Conservation (phyloP, 2,113 vertebrate genomes). For the Pygoscelis adeliae region DNA sequence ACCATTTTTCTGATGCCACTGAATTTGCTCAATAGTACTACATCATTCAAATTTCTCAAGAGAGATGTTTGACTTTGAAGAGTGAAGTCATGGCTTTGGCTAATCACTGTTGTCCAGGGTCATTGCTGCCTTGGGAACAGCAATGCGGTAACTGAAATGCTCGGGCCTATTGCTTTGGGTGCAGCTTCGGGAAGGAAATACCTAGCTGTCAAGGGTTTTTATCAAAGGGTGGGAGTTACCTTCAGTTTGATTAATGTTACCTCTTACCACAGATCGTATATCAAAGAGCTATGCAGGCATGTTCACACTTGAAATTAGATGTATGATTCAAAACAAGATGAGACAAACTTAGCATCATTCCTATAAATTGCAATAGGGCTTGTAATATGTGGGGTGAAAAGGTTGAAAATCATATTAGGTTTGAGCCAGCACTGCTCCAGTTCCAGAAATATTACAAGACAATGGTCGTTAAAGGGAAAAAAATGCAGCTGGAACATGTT, state of each 20-base stretch:
- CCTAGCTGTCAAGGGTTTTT: constrained; percentile 23
- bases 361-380: background rate
- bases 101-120: constrained; percentile 17
- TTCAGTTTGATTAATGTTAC: constrained; percentile 49
- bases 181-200: constrained; percentile 27
- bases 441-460: constrained; percentile 31
- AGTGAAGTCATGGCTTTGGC: constrained; percentile 42
- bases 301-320: constrained; percentile 26
- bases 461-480: background rate
- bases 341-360: constrained; percentile 19
- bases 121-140: background rate
- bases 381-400: constrained; percentile 20
- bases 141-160: background rate
- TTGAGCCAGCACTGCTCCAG: background rate
- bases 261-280: constrained; percentile 17
- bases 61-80: constrained; percentile 8
- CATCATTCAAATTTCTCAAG: constrained; percentile 1
- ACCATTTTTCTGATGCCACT: background rate
- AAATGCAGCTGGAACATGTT: constrained; percentile 25
- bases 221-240: constrained; percentile 12
- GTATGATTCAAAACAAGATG: constrained; percentile 26
- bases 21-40: background rate
- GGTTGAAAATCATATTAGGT: background rate
- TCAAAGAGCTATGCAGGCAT: constrained; percentile 21
- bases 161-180: background rate